Conservation (phyloP, 1,140 invertebrate species). For the Drosophila sechellia region DNA sequence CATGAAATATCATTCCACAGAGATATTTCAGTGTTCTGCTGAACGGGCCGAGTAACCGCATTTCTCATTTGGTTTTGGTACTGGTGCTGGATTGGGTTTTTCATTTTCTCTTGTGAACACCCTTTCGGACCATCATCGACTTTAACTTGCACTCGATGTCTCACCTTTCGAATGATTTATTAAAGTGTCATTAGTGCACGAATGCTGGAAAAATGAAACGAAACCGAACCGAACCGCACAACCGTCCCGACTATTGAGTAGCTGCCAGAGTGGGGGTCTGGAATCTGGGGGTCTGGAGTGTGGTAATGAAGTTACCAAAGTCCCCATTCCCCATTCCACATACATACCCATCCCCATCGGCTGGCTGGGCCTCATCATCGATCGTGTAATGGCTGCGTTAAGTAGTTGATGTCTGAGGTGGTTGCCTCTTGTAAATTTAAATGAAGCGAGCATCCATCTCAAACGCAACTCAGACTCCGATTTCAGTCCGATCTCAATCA, state of each 20-base stretch:
- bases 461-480: conserved; percentile 15
- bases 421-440: conserved; percentile 79
- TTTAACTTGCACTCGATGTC: conserved; percentile 83
- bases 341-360: neutral
- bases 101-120: conserved; percentile 34
- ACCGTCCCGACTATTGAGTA: conserved; percentile 60
- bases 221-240: conserved; percentile 55
- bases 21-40: conserved; percentile 50
- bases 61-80: conserved; percentile 68
- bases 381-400: conserved; percentile 82
- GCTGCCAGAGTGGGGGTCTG: conserved; percentile 35
- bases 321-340: neutral
- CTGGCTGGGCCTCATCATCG: conserved; percentile 21
- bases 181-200: conserved; percentile 84
- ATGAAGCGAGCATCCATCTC: conserved; percentile 64
- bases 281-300: conserved; percentile 62
- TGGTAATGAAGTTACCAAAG: conserved; percentile 77
- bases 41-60: conserved; percentile 50
- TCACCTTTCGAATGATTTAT: conserved; percentile 85
- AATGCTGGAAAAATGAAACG: conserved; percentile 78
- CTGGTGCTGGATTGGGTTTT: conserved; percentile 40
- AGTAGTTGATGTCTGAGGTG: conserved; percentile 71
- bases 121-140: conserved; percentile 62
- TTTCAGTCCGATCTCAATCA: conserved; percentile 18
- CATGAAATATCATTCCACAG: conserved; percentile 48